Conservation (phyloP, 64 coral and sea anemone genomes). For the Acropora tenuis region DNA sequence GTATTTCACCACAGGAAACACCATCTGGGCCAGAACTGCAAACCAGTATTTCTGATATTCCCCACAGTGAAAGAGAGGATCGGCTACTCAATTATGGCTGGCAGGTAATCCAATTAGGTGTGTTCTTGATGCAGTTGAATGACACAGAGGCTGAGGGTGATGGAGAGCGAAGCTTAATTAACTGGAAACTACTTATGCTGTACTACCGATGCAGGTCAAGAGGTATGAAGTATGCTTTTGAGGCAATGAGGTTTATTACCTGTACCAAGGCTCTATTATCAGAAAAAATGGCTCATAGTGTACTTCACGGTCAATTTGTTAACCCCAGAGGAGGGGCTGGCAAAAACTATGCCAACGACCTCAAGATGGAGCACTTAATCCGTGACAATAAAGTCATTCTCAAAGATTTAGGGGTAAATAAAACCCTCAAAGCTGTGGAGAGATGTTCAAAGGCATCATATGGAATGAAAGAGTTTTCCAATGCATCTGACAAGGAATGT, state of each 20-base stretch:
- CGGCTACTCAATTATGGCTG: constrained; percentile 60
- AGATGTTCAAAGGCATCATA: constrained; percentile 54
- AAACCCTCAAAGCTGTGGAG: constrained; percentile 60
- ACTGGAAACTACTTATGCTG: constrained; percentile 76
- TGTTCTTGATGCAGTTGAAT: constrained; percentile 67
- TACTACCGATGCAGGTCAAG: constrained; percentile 54
- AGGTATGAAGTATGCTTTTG: constrained; percentile 69
- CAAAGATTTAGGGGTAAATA: constrained; percentile 41
- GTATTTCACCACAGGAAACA: background rate
- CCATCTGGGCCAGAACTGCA: background rate
- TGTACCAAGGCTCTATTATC: constrained; percentile 43
- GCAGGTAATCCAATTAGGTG: constrained; percentile 60
- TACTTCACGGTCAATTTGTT: constrained; percentile 46
- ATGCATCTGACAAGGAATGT: constrained; percentile 44
- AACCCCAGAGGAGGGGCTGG: constrained; percentile 42
- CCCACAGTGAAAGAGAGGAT: constrained; percentile 26
- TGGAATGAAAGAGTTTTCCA: constrained; percentile 37
- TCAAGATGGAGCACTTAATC: constrained; percentile 55
- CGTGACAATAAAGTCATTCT: constrained; percentile 50
- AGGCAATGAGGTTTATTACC: constrained; percentile 54
- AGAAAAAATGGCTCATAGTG: constrained; percentile 12
- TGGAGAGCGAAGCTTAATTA: constrained; percentile 50
- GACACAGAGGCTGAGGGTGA: constrained; percentile 70
- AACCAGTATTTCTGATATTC: constrained; percentile 9
- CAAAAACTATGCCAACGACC: background rate